phyloP scores from a whole-genome alignment of 2,888 invertebrate genomes.

The Ophion slaviceki region DNA sequence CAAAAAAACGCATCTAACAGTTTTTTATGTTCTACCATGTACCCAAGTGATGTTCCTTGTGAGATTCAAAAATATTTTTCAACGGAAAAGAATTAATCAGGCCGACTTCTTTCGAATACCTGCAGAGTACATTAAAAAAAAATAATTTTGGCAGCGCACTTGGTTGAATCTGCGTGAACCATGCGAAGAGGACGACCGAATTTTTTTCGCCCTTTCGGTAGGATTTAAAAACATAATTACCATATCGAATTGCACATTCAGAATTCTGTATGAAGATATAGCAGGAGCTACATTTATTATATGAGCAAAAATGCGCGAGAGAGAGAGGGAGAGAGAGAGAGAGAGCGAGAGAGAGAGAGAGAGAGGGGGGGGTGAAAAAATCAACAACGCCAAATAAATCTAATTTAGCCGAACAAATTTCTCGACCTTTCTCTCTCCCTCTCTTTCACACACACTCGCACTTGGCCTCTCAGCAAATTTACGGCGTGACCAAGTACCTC shows the following conservation, averaged over 20 bases:
- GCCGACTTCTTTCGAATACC: no score
- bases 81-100: no score
- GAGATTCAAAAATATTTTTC: no score
- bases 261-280: conserved; percentile 31
- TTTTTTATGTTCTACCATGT: no score
- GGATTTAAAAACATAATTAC: conserved; percentile 12
- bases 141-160: no score
- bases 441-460: conserved; percentile 1
- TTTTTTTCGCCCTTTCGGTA: neutral
- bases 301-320: conserved; percentile 21
- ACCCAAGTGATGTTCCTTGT: no score
- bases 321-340: neutral
- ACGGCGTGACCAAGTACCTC: conserved; percentile 63
- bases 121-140: no score
- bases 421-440: conserved; percentile 42
- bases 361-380: conserved; percentile 8
- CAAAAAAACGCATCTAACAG: no score
- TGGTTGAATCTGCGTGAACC: neutral
- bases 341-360: neutral
- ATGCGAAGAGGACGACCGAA: neutral
- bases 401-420: conserved; percentile 62
- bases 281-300: conserved; percentile 34
- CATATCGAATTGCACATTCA: conserved; percentile 26
- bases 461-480: conserved; percentile 52
- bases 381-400: conserved; percentile 54